Conservation (phyloP, 2,888 invertebrate species). For the Drosophila yooni region DNA sequence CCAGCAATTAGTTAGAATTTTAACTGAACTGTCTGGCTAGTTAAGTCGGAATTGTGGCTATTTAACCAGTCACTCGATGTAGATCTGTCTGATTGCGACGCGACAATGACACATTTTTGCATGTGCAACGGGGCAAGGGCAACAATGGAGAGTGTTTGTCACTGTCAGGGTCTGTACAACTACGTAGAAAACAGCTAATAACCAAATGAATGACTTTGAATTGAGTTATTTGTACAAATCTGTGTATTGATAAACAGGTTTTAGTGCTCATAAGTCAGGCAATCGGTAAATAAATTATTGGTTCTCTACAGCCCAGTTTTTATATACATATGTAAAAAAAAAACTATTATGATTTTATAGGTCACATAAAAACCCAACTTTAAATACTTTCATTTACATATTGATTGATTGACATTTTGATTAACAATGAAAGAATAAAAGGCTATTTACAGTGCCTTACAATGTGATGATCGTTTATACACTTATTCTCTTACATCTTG, state of each 20-base stretch:
- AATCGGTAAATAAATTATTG: constrained; percentile 1
- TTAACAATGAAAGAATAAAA: background rate
- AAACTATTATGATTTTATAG: background rate
- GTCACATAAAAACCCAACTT: background rate
- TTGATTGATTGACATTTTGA: background rate
- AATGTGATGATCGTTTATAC: background rate
- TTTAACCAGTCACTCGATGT: constrained; percentile 36
- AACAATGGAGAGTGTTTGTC: constrained; percentile 37
- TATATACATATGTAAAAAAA: no score
- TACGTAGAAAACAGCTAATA: constrained; percentile 13
- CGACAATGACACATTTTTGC: constrained; percentile 33
- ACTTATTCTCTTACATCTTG: no score
- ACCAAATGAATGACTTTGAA: background rate
- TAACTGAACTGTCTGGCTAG: constrained; percentile 41
- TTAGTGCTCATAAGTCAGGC: background rate
- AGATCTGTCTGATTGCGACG: constrained; percentile 33
- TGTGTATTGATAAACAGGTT: constrained; percentile 23
- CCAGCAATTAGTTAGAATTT: constrained; percentile 45
- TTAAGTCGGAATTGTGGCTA: constrained; percentile 36
- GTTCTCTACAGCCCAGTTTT: background rate
- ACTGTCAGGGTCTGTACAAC: background rate
- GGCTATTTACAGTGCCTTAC: background rate
- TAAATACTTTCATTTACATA: background rate
- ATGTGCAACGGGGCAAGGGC: constrained; percentile 37
- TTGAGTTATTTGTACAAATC: background rate